These are phyloP conservation scores for Synanthedon myopaeformis DNA, from an alignment of 2,888 invertebrate species.

Conservation along the genomic window DNA sequence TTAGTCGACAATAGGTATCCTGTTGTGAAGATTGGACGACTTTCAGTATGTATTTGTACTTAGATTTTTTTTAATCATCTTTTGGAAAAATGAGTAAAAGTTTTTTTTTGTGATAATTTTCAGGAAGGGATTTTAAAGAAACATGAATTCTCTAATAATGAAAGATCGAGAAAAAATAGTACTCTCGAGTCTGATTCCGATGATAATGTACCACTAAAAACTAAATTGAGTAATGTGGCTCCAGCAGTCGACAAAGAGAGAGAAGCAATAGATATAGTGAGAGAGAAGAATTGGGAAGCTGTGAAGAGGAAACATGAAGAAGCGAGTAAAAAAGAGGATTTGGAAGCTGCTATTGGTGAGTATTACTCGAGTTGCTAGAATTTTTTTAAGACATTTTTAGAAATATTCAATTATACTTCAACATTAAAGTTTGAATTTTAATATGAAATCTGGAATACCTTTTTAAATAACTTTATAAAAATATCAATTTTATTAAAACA, in stretches of 20 bases:
- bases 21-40: slow-evolving; percentile 60
- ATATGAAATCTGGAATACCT: no score
- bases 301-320: slow-evolving; percentile 68
- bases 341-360: slow-evolving; percentile 59
- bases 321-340: slow-evolving; percentile 62
- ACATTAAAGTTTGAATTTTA: neutral
- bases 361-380: neutral
- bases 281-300: slow-evolving; percentile 68
- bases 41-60: slow-evolving; percentile 42
- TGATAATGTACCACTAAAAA: slow-evolving; percentile 56
- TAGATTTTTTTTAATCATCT: neutral
- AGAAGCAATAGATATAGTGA: slow-evolving; percentile 64
- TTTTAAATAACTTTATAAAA: no score
- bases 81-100: no score
- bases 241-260: slow-evolving; percentile 58
- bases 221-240: slow-evolving; percentile 37
- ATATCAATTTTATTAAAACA: neutral
- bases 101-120: slow-evolving; percentile 6
- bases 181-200: slow-evolving; percentile 61
- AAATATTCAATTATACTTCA: neutral
- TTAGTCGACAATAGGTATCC: slow-evolving; percentile 49
- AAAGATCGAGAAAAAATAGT: slow-evolving; percentile 52
- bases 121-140: slow-evolving; percentile 63
- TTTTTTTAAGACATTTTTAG: neutral
- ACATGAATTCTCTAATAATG: slow-evolving; percentile 45